phyloP scores from a whole-genome alignment of 1,140 invertebrate genomes.

The Drosophila biarmipes region DNA sequence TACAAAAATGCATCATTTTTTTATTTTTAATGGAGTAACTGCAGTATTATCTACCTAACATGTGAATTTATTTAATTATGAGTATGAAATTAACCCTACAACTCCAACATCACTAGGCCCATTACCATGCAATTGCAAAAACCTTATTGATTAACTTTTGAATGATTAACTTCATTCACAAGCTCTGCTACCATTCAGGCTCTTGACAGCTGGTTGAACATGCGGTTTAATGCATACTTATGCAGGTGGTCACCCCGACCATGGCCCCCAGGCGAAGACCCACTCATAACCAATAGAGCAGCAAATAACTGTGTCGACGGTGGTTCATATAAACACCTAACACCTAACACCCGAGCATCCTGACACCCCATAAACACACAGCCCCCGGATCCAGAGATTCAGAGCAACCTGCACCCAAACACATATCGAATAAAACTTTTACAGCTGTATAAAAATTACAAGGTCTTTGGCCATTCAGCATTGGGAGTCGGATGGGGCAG shows the following conservation, averaged over 20 bases:
- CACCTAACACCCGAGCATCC: conserved; percentile 1
- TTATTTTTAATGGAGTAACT: too few relatives aligned
- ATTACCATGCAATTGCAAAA: not conserved
- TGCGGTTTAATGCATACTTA: conserved; percentile 37
- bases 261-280: conserved; percentile 1
- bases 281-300: conserved; percentile 70
- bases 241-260: not conserved
- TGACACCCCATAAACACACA: not conserved
- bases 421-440: conserved; percentile 83
- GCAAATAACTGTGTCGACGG: conserved; percentile 74
- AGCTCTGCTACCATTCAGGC: conserved; percentile 10
- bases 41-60: too few relatives aligned
- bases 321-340: conserved; percentile 27
- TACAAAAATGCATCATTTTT: too few relatives aligned
- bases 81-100: too few relatives aligned
- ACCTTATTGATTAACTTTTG: not conserved
- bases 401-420: conserved; percentile 52
- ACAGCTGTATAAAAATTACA: conserved; percentile 83
- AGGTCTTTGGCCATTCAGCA: conserved; percentile 74
- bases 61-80: too few relatives aligned
- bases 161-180: conserved; percentile 13
- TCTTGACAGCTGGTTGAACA: conserved; percentile 10
- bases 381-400: not conserved
- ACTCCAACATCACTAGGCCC: too few relatives aligned
- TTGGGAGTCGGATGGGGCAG: not conserved